These are phyloP conservation scores for Invenusta paracnida DNA, from an alignment of 2,888 invertebrate species.

Conservation along the genomic window DNA sequence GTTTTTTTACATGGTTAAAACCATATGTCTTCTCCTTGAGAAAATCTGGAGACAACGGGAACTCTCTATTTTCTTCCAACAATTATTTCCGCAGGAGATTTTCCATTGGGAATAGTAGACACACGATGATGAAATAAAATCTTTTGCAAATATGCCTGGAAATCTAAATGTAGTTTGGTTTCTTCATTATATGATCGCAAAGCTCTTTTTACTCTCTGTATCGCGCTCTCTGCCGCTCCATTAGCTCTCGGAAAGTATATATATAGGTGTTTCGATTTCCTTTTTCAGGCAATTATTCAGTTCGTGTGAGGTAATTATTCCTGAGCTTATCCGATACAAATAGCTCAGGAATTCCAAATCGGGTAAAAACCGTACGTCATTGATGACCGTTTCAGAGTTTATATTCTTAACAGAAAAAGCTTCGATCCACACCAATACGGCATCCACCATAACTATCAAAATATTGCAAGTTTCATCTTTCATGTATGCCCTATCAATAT, in stretches of 20 bases:
- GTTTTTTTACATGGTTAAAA: conserved; percentile 17
- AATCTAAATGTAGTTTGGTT: background rate
- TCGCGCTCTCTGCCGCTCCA: conserved; percentile 1
- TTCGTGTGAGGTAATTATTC: conserved; percentile 21
- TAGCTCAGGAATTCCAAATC: conserved; percentile 38
- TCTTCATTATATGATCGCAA: conserved; percentile 24
- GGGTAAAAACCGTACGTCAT: conserved; percentile 38
- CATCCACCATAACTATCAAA: conserved; percentile 40
- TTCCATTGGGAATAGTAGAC: background rate
- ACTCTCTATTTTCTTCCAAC: background rate
- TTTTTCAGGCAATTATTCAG: conserved; percentile 12
- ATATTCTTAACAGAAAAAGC: conserved; percentile 23
- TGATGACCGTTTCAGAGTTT: conserved; percentile 25
- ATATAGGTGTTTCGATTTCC: conserved; percentile 1
- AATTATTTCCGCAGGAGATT: conserved; percentile 14
- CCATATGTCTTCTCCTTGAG: background rate
- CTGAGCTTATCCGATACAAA: conserved; percentile 39
- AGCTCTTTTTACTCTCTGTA: conserved; percentile 33
- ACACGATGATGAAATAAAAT: conserved; percentile 38
- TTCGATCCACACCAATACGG: conserved; percentile 39
- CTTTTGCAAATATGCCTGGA: conserved; percentile 4
- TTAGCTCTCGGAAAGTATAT: conserved; percentile 12
- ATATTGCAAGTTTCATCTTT: conserved; percentile 37
- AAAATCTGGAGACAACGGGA: conserved; percentile 19
- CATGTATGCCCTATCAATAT: conserved; percentile 36